Evolutionary conservation across 2,888 invertebrate genomes (phyloP).

Genomic region (Elegia similella): DNA sequence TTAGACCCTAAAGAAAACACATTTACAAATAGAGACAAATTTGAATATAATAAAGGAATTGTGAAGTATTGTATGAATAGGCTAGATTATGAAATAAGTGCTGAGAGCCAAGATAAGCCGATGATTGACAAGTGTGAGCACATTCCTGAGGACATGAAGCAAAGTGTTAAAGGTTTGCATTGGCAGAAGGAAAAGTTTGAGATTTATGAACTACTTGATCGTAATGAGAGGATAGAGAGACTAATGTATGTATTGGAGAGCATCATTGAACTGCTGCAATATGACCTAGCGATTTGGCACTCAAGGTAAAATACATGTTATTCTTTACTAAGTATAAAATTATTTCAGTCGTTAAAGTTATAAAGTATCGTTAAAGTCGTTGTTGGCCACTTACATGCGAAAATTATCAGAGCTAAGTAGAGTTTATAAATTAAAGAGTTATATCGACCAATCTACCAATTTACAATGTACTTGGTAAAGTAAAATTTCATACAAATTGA

Average conservation of each 20-base stretch:
- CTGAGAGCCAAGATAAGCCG: slow-evolving; percentile 54
- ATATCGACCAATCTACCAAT: too few species aligned
- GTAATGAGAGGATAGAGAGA: slow-evolving; percentile 70
- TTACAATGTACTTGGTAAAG: too few species aligned
- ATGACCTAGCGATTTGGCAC: slow-evolving; percentile 81
- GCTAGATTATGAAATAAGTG: slow-evolving; percentile 59
- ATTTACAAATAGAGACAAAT: slow-evolving; percentile 56
- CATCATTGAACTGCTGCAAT: slow-evolving; percentile 76
- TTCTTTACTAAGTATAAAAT: background rate
- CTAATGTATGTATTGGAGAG: slow-evolving; percentile 74
- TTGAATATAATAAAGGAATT: slow-evolving; percentile 54
- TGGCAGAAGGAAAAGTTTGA: slow-evolving; percentile 70
- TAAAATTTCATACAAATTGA: too few species aligned
- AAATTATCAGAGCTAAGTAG: too few species aligned
- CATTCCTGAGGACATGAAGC: slow-evolving; percentile 58
- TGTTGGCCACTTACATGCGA: too few species aligned
- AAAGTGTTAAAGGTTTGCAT: slow-evolving; percentile 57
- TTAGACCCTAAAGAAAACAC: slow-evolving; percentile 56
- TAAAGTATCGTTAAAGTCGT: too few species aligned
- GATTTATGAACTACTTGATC: slow-evolving; percentile 60
- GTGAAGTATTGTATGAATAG: slow-evolving; percentile 67
- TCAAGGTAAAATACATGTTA: slow-evolving; percentile 52
- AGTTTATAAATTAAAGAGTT: too few species aligned
- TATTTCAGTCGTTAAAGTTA: too few species aligned
- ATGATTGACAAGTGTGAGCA: slow-evolving; percentile 55